These are phyloP conservation scores for Rhipidura dahli DNA, from an alignment of 2,113 vertebrate species.

Conservation along the genomic window DNA sequence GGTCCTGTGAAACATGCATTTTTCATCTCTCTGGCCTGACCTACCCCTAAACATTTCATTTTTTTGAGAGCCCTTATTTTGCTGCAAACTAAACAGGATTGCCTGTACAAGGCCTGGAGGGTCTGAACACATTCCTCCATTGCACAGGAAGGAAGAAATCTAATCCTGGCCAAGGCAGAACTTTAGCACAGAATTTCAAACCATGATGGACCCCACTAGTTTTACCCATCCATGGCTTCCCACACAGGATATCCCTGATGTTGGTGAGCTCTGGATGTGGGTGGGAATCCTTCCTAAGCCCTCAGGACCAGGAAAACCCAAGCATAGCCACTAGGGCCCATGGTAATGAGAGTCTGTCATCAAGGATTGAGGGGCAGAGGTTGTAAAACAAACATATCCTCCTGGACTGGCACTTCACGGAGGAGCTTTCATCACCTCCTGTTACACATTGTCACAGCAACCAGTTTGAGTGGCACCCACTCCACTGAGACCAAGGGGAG, in stretches of 20 bases:
- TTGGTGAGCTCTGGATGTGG: not conserved
- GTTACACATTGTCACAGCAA: not conserved
- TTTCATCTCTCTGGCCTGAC: not conserved
- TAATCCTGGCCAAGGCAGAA: not conserved
- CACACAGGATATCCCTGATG: not conserved
- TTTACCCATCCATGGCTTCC: not conserved
- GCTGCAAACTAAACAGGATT: not conserved
- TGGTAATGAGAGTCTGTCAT: not conserved
- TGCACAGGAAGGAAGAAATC: not conserved
- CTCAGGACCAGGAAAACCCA: not conserved
- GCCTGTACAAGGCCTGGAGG: not conserved
- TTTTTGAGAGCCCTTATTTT: not conserved
- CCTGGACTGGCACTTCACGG: not conserved
- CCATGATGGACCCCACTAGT: not conserved
- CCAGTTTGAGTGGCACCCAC: not conserved
- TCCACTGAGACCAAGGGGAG: not conserved
- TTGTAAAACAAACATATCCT: not conserved
- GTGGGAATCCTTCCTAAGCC: not conserved
- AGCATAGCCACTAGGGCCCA: accelerated
- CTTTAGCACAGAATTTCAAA: not conserved
- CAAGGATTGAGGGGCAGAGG: not conserved
- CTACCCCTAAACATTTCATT: not conserved
- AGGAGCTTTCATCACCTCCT: not conserved
- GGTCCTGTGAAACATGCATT: not conserved
- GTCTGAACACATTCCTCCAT: not conserved